Evolutionary conservation across 2,113 vertebrate species (phyloP), one percentile per base, ranked within the genome.

Genomic region (Ptychochromis oligacanthus): DNA sequence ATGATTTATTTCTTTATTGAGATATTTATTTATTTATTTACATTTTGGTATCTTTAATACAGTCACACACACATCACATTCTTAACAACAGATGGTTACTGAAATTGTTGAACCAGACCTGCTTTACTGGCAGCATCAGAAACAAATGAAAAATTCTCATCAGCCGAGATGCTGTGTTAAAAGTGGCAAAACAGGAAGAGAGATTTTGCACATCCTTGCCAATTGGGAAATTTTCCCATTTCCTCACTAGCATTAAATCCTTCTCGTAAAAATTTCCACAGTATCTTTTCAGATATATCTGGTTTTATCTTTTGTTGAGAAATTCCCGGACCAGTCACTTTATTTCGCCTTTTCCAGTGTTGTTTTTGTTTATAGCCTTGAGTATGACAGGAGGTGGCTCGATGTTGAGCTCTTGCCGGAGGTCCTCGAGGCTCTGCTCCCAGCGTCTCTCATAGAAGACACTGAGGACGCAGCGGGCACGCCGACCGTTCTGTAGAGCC

Each of bases 371-470:
- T 8, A 60, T 31, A 8, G 83, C 8, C 2, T n/a, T n/a, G 9
- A 83, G 18, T 36, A 9, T 75, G 65, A 91, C 22, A 2, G 95
- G 97, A 0, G 96, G 97, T 0, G 95, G 94, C 8, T 96, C 93
- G 72, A 99, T 98, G 86, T 96, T 96, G 1, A 99, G 96, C 91
- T 99, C 97, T 20, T 93, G 91, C 78, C 96, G 88, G 49, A 99
- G 95, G 7, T 97, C 96, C 7, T 92, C 85, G 22, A 99, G 89
- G 2, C 90, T 93, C 94, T 99, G 98, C 55, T 97, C 97, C 98
- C 98, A 99, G 65, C 97, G 96, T 17, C 83, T 95, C 91, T 99
- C 98, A 0, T 97, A 99, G 94, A 97, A 99, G 57, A 99, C 1
- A 2, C 95, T 98, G 80, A 99, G 95, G 82, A 98, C 56, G 36